Evolutionary conservation across 2,797 vertebrate genomes (phyloP).

Genomic region (Scarus forsteni): DNA sequence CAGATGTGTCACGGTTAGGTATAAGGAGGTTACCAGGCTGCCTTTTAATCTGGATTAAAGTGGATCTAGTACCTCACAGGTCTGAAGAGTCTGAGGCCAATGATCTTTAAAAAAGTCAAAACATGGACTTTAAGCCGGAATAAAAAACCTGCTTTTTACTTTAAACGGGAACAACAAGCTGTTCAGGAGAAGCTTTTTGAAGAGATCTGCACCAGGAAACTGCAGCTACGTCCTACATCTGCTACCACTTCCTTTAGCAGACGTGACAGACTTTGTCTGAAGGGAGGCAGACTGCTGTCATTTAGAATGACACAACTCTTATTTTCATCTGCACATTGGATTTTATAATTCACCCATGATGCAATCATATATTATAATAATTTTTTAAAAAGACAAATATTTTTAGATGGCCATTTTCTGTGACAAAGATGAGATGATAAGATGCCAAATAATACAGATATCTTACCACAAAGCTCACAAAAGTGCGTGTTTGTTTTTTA

Average conservation of each 20-base stretch:
- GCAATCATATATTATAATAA: neutral
- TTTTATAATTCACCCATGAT: neutral
- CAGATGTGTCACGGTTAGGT: constrained; percentile 29
- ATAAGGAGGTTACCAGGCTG: constrained; percentile 41
- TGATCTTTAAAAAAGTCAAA: constrained; percentile 1
- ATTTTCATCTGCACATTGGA: neutral
- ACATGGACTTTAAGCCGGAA: constrained; percentile 8
- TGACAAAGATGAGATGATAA: no score
- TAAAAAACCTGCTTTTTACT: neutral
- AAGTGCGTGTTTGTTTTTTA: no score
- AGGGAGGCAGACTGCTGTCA: constrained; percentile 35
- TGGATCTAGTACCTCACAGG: constrained; percentile 58
- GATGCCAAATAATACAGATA: no score
- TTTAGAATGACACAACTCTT: constrained; percentile 4
- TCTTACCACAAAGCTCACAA: no score
- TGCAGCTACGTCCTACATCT: constrained; percentile 21
- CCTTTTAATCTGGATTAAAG: constrained; percentile 73
- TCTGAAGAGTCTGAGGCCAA: constrained; percentile 5
- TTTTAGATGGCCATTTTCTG: no score
- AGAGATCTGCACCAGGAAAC: constrained; percentile 12
- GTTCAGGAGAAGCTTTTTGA: neutral
- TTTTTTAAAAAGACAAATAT: no score
- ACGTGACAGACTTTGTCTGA: constrained; percentile 17
- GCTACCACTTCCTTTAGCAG: constrained; percentile 63
- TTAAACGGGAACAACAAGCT: constrained; percentile 2